Conservation (phyloP, 2,888 invertebrate species). For the Papilio demoleus region DNA sequence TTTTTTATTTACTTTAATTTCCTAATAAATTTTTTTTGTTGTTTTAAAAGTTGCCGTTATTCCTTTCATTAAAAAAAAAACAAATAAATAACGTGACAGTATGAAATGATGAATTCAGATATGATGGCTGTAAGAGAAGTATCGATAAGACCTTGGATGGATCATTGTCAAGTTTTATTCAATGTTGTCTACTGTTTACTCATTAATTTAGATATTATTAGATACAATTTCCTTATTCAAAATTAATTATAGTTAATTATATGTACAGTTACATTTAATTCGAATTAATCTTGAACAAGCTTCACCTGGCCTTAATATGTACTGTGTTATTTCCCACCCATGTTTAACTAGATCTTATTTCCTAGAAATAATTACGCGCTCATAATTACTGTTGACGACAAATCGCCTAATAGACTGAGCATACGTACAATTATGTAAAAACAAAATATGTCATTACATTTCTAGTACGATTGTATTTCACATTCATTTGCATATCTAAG, state of each 20-base stretch:
- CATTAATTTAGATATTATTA: background rate
- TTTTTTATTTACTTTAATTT: too few relatives aligned
- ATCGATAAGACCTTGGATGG: too few relatives aligned
- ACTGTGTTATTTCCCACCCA: background rate
- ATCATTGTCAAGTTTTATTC: too few relatives aligned
- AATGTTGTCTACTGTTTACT: background rate
- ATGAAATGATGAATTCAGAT: too few relatives aligned
- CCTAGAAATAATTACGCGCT: constrained; percentile 17
- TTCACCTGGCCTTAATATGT: constrained; percentile 7
- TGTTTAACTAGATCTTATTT: constrained; percentile 17
- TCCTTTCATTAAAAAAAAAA: too few relatives aligned
- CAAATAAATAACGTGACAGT: too few relatives aligned
- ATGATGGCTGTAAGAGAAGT: too few relatives aligned
- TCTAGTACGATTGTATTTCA: constrained; percentile 51
- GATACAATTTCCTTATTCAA: too few relatives aligned
- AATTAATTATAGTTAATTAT: background rate
- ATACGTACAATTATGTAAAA: constrained; percentile 27
- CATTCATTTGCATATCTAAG: constrained; percentile 57
- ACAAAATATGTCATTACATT: constrained; percentile 40
- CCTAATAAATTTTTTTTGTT: too few relatives aligned
- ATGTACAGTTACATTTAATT: background rate
- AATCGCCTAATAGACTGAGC: constrained; percentile 46
- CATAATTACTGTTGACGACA: constrained; percentile 38
- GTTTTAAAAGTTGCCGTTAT: too few relatives aligned
- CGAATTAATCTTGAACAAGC: background rate